Conservation (phyloP, 2,797 vertebrate genomes). For the Hippopotamyrus pictus region DNA sequence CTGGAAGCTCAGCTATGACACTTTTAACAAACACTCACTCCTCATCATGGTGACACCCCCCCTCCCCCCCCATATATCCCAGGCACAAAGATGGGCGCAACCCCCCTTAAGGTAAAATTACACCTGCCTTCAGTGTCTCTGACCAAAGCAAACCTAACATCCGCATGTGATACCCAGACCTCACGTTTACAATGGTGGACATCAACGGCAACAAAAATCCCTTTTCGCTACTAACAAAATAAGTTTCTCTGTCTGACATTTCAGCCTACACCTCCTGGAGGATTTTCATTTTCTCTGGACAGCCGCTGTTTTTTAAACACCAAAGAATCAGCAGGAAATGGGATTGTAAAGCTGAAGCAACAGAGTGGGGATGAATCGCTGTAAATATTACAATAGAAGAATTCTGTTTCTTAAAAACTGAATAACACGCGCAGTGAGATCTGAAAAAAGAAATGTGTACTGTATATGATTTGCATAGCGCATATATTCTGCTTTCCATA, state of each 20-base stretch:
- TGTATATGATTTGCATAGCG: conserved; percentile 26
- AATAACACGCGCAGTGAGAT: not conserved
- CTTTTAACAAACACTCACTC: not conserved
- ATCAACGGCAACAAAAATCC: not conserved
- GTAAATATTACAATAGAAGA: not conserved
- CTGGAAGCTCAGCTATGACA: not conserved
- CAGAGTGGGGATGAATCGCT: not conserved
- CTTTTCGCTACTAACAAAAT: not conserved
- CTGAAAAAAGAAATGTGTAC: not conserved
- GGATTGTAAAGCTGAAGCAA: not conserved
- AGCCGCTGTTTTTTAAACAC: not conserved
- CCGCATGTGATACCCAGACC: not conserved
- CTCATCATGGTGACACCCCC: not conserved
- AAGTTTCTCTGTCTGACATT: not conserved
- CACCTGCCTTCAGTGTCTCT: not conserved
- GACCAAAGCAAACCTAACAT: not conserved
- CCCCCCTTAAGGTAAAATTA: not conserved
- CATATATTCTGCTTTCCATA: conserved; percentile 21
- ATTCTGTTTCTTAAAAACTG: not conserved
- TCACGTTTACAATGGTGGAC: not conserved
- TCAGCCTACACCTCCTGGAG: not conserved
- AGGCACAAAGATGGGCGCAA: not conserved
- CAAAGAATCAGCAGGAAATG: not conserved
- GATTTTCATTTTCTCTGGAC: not conserved
- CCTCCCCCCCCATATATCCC: not conserved